Evolutionary conservation across 2,113 vertebrate genomes (phyloP).

Genomic region (Trachemys scripta): DNA sequence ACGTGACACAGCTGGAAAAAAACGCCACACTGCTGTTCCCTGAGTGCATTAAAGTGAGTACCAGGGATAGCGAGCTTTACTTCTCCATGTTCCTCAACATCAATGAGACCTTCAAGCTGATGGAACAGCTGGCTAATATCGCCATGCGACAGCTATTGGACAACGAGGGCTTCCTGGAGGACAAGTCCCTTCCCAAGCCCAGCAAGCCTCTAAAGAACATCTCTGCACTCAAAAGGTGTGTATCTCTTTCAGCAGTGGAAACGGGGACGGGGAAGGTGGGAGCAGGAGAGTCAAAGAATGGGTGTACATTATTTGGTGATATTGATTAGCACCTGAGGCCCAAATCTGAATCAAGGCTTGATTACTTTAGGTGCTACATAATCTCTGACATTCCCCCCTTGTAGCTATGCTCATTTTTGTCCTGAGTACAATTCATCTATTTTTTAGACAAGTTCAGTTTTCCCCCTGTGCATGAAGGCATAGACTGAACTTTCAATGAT

Average conservation of each 20-base stretch:
- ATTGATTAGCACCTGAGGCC: neutral
- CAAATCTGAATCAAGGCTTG: neutral
- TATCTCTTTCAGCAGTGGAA: conserved; percentile 12
- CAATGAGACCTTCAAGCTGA: conserved; percentile 94
- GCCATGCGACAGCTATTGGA: conserved; percentile 96
- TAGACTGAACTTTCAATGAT: neutral
- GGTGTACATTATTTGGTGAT: neutral
- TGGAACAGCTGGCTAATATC: conserved; percentile 97
- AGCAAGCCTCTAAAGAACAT: conserved; percentile 90
- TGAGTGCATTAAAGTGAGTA: conserved; percentile 93
- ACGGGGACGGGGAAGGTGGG: neutral
- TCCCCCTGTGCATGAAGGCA: neutral
- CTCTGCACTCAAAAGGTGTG: conserved; percentile 90
- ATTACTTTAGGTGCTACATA: neutral
- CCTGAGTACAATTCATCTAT: neutral
- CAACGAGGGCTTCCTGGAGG: conserved; percentile 89
- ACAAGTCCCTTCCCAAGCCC: conserved; percentile 88
- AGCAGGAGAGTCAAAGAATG: neutral
- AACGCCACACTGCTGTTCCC: conserved; percentile 95
- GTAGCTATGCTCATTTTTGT: neutral
- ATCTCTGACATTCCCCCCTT: neutral
- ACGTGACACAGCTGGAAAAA: conserved; percentile 95
- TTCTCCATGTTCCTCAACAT: conserved; percentile 99
- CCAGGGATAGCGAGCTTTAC: conserved; percentile 90
- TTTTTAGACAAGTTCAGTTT: neutral